Base-by-base conservation (phyloP, 35 echinoderm and acorn worm genomes). In the Stichopus chloronotus region DNA sequence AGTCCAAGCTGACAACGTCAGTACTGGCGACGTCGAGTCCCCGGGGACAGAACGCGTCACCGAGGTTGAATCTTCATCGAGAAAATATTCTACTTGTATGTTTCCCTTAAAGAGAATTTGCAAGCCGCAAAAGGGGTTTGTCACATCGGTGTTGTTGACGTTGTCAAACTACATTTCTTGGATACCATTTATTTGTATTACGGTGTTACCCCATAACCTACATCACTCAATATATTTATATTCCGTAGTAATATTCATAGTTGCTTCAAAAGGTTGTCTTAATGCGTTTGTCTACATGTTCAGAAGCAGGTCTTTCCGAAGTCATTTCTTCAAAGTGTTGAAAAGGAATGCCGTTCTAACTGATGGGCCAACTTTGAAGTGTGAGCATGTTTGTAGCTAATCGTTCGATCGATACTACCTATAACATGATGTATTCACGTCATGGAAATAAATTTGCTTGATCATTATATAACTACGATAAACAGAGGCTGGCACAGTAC, bases 201-300 rank as follows among this genome's bases (percentile, higher is more conserved):
- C 20, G 5, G 19, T 89, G 9, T 85, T 85, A 23, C 14, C 21
- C 5, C 14, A 69, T 9, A 10, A 89, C 52, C 57, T 60, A 4
- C 13, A 4, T 71, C 57, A 25, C 5, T 89, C 60, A 8, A 24
- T 89, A 16, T 65, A 65, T 63, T 4, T 89, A 9, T 63, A 25
- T 20, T 89, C 65, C 8, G 59, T 59, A 10, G 24, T 72, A 0
- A 72, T 89, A 30, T 43, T 89, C 10, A 71, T 89, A 5, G 65
- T 89, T 53, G 52, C 59, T 30, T 63, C 52, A 10, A 89, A 89
- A 71, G 87, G 87, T 52, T 89, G 57, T 13, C 8, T 43, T 5
- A 89, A 54, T 71, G 58, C 87, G 7, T 9, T 89, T 9, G 61
- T 89, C 61, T 89, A 89, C 60, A 53, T 89, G 59, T 54, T 63